Conservation (phyloP, 2,113 vertebrate species). For the Potamarius usumacintae region DNA sequence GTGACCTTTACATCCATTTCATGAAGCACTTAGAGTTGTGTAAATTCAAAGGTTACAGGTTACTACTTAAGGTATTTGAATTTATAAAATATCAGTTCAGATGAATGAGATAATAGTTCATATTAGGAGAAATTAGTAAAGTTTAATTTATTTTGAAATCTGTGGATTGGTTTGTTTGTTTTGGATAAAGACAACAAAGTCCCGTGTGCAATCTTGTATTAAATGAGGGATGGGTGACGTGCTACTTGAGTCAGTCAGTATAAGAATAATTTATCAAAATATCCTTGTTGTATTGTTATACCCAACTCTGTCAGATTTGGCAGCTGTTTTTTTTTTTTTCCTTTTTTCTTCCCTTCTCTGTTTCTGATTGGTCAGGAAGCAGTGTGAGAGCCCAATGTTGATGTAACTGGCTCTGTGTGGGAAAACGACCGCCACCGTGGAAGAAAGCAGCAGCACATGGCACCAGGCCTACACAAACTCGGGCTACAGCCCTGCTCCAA, state of each 20-base stretch:
- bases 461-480: constrained; percentile 61
- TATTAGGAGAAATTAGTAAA: background rate
- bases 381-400: constrained; percentile 50
- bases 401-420: constrained; percentile 54
- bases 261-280: background rate
- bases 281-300: background rate
- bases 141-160: background rate
- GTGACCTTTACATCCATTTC: background rate
- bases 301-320: background rate
- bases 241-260: background rate
- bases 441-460: constrained; percentile 61
- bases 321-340: background rate
- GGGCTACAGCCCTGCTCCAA: constrained; percentile 76
- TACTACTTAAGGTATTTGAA: no score
- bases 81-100: background rate
- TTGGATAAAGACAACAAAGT: background rate
- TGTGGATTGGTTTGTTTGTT: background rate
- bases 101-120: background rate
- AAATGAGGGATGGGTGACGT: background rate
- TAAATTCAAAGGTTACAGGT: background rate
- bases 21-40: background rate
- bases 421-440: constrained; percentile 61
- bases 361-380: constrained; percentile 46
- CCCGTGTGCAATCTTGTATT: background rate
- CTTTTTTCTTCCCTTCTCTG: background rate